Conservation (phyloP, 2,888 invertebrate species). For the Sminthurinus aureus region DNA sequence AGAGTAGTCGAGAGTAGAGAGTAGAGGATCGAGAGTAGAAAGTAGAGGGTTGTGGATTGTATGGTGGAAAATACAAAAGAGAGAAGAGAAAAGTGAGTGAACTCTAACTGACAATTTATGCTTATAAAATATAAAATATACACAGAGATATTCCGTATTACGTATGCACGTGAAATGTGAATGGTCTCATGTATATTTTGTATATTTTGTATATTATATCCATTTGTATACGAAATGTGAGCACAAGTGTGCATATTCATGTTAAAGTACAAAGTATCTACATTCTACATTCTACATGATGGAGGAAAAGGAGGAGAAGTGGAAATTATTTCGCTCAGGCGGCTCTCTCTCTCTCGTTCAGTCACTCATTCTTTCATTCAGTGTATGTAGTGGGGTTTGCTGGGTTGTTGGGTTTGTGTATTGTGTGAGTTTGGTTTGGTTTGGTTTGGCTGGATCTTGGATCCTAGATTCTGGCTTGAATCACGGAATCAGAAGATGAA, state of each 20-base stretch:
- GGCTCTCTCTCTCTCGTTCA: conserved; percentile 3
- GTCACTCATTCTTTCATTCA: no score
- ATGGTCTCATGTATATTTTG: background rate
- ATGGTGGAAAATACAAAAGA: background rate
- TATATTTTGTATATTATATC: background rate
- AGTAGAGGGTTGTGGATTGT: background rate
- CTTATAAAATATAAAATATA: no score
- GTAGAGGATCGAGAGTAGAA: background rate
- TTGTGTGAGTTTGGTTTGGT: background rate
- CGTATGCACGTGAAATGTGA: no score
- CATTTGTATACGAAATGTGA: no score
- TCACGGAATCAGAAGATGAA: conserved; percentile 32
- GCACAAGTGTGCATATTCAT: background rate
- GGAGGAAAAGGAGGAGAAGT: conserved; percentile 27
- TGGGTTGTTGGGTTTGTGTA: no score
- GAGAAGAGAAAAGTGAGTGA: conserved; percentile 3
- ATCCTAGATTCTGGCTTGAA: no score
- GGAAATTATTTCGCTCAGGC: conserved; percentile 34
- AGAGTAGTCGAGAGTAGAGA: background rate
- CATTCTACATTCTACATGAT: background rate
- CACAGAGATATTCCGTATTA: background rate
- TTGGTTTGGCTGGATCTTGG: conserved; percentile 21
- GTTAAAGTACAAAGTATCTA: background rate
- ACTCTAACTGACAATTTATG: background rate
- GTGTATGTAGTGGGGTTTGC: no score